Base-by-base conservation (phyloP, 2,113 vertebrate species). In the Microtus ochrogaster region DNA sequence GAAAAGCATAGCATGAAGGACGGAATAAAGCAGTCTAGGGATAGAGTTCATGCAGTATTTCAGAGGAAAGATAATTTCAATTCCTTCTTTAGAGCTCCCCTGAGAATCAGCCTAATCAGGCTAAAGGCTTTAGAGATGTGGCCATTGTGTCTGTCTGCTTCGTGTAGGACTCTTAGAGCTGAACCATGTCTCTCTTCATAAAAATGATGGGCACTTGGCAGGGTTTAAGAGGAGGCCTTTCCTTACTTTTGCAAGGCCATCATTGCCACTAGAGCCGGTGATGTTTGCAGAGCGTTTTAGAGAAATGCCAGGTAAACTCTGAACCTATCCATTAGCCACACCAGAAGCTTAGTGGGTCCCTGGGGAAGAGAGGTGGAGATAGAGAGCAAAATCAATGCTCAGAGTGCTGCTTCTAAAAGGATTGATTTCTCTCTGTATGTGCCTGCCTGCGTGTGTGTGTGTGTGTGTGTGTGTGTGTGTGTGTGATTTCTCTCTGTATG, bases 61-160 rank as follows among this genome's bases (percentile, higher is more conserved):
- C 44, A 94, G 92, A 92, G 92, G 95, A 26, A 92, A 90, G 81
- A 83, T 92, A 86, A 97, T 92, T 96, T 16, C 87, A 91, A 26
- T 90, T 98, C 19, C 5, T 85, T 84, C 33, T 17, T 95, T 47
- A 68, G 76, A n/a, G 36, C 63, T 94, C 92, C 77, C 95, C 58
- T 7, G 90, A 95, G 92, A 94, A 96, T 88, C 19, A 63, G 73
- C 6, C 74, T 92, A 72, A 93, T 93, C 70, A 90, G 52, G 17
- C 22, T 74, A 28, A 93, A 96, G 66, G 66, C 47, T 88, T 94
- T 89, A 90, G 85, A 92, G 63, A 74, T 36, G 6, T 19, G 16
- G 49, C 12, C 44, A 30, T 72, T 78, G 49, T 89, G 61, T 68
- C 68, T 2, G 36, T n/a, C 24, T 49, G 36, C 52, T 94, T 90